phyloP scores from a whole-genome alignment of 1,140 invertebrate species.

The Drosophila parvula region DNA sequence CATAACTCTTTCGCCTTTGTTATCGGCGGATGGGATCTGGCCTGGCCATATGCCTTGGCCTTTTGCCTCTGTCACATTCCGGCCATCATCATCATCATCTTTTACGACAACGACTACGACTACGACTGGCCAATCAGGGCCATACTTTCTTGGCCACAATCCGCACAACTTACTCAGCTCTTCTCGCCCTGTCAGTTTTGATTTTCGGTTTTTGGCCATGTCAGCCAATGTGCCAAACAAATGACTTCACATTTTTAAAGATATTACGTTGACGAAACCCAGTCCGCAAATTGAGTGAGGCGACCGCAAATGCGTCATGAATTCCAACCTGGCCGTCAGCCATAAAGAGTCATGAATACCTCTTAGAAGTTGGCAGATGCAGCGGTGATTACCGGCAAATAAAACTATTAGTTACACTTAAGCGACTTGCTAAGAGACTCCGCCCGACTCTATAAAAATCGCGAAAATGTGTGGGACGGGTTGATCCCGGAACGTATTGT shows the following conservation, averaged over 20 bases:
- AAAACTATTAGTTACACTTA: constrained; percentile 42
- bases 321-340: constrained; percentile 54
- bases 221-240: constrained; percentile 72
- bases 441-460: constrained; percentile 5
- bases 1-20: constrained; percentile 65
- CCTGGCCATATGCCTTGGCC: constrained; percentile 21
- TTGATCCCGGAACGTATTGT: constrained; percentile 42
- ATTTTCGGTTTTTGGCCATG: constrained; percentile 61
- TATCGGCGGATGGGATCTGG: constrained; percentile 54
- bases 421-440: constrained; percentile 18
- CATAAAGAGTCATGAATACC: constrained; percentile 27
- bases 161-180: constrained; percentile 28
- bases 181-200: constrained; percentile 60
- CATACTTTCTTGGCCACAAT: constrained; percentile 44
- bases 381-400: constrained; percentile 15
- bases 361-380: constrained; percentile 8
- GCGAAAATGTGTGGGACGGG: constrained; percentile 42
- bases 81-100: constrained; percentile 53
- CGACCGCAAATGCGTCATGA: constrained; percentile 69
- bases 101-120: constrained; percentile 38
- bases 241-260: constrained; percentile 79
- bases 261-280: constrained; percentile 68
- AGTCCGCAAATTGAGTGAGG: constrained; percentile 60
- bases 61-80: constrained; percentile 37
- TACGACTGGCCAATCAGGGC: constrained; percentile 22